Percentiles rank a stretch among this genome's conserved stretches.
Conservation (phyloP, 2,888 invertebrate genomes). For the Conomelus anceps region DNA sequence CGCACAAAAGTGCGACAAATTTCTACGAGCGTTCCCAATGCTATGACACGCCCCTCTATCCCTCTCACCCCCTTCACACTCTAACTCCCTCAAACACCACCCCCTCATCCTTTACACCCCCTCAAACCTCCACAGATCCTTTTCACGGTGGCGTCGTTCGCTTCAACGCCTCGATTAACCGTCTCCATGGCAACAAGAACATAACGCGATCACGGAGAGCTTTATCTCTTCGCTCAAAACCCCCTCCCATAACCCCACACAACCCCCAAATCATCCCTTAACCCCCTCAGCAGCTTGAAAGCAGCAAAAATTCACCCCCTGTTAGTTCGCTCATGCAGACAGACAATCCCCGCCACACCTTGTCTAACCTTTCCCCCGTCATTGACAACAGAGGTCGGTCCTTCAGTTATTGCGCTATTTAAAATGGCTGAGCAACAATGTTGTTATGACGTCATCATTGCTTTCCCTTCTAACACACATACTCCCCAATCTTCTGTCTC, state of each 20-base stretch:
- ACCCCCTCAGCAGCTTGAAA: neutral
- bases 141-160: neutral
- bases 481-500: too few species aligned
- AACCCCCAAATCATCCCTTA: neutral
- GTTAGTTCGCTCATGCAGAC: neutral
- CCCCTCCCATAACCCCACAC: neutral
- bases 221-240: slow-evolving; percentile 5
- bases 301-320: neutral
- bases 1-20: neutral
- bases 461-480: too few species aligned
- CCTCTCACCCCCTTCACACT: neutral
- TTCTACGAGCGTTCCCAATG: neutral
- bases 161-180: slow-evolving; percentile 13
- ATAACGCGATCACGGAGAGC: slow-evolving; percentile 5
- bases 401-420: neutral
- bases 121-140: neutral
- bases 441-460: neutral
- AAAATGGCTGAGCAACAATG: neutral
- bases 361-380: neutral
- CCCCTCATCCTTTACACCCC: neutral
- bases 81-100: neutral
- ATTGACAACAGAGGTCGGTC: neutral
- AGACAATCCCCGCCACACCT: neutral
- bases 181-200: slow-evolving; percentile 27
- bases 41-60: neutral